Percentiles rank a stretch among this genome's conserved stretches.
phyloP scores from a whole-genome alignment of 2,797 vertebrate genomes.

The Gambelia wislizenii region DNA sequence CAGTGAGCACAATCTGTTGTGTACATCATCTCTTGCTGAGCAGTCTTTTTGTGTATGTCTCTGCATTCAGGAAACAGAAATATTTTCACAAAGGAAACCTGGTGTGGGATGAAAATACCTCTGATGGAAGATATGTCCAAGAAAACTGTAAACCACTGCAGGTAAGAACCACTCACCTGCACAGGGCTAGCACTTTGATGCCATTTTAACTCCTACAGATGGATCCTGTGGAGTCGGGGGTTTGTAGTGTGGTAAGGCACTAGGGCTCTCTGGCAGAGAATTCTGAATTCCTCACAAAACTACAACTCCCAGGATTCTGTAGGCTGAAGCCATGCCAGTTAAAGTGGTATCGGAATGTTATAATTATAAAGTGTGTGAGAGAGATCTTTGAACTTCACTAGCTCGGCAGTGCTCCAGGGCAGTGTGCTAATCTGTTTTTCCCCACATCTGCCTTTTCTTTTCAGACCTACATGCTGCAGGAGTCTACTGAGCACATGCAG shows the following conservation, averaged over 20 bases:
- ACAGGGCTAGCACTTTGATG: too few relatives aligned
- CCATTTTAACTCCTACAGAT: too few relatives aligned
- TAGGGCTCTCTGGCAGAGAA: neutral
- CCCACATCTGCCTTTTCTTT: neutral
- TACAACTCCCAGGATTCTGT: too few relatives aligned
- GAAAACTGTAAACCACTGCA: slow-evolving; percentile 85
- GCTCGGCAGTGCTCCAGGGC: too few relatives aligned
- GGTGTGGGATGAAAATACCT: slow-evolving; percentile 85
- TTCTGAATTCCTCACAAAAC: neutral
- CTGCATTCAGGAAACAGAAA: slow-evolving; percentile 81
- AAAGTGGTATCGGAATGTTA: too few relatives aligned
- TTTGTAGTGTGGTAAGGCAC: too few relatives aligned
- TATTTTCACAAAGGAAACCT: slow-evolving; percentile 84
- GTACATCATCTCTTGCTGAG: neutral
- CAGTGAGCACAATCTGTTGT: too few relatives aligned
- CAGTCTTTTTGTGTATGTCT: neutral
- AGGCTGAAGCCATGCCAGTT: too few relatives aligned
- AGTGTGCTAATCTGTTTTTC: too few relatives aligned
- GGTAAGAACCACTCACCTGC: slow-evolving; percentile 64
- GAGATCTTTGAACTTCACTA: too few relatives aligned
- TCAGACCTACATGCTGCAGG: slow-evolving; percentile 81
- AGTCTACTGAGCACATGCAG: slow-evolving; percentile 78
- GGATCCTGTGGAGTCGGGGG: too few relatives aligned
- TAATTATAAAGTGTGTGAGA: too few relatives aligned
- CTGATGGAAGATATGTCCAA: slow-evolving; percentile 82